Conservation (phyloP, 2,888 invertebrate genomes). For the Chirona hameri region DNA sequence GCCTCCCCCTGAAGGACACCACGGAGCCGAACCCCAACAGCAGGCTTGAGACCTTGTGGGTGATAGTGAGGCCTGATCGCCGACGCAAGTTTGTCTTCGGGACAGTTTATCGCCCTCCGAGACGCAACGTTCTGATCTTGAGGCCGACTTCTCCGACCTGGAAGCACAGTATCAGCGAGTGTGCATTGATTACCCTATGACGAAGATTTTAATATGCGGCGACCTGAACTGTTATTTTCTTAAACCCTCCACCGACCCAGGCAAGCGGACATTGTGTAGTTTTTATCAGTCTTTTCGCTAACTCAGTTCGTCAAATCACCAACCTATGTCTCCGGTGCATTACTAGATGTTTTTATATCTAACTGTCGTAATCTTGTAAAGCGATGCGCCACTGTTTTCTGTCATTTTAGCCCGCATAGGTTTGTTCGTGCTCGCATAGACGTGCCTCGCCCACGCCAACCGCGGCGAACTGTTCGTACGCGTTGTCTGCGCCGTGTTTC, state of each 20-base stretch:
- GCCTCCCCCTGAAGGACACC: not conserved
- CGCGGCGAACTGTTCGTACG: not conserved
- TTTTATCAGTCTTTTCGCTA: too few relatives aligned
- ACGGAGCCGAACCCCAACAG: not conserved
- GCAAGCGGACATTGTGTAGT: too few relatives aligned
- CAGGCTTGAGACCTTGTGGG: not conserved
- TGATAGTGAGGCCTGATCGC: not conserved
- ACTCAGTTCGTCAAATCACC: too few relatives aligned
- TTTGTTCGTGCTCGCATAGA: not conserved
- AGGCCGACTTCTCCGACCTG: too few relatives aligned
- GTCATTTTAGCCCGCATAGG: not conserved
- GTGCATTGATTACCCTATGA: not conserved
- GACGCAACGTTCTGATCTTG: not conserved
- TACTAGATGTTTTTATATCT: not conserved
- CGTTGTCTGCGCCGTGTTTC: not conserved
- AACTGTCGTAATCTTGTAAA: not conserved
- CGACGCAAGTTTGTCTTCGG: not conserved
- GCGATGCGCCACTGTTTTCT: not conserved
- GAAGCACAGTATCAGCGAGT: too few relatives aligned
- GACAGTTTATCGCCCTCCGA: not conserved
- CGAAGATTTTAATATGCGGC: not conserved
- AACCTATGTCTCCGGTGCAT: not conserved
- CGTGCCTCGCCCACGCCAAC: not conserved
- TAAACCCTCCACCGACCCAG: too few relatives aligned
- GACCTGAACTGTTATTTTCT: not conserved